phyloP scores from a whole-genome alignment of 2,797 vertebrate species.

The Threskiornis aethiopicus region DNA sequence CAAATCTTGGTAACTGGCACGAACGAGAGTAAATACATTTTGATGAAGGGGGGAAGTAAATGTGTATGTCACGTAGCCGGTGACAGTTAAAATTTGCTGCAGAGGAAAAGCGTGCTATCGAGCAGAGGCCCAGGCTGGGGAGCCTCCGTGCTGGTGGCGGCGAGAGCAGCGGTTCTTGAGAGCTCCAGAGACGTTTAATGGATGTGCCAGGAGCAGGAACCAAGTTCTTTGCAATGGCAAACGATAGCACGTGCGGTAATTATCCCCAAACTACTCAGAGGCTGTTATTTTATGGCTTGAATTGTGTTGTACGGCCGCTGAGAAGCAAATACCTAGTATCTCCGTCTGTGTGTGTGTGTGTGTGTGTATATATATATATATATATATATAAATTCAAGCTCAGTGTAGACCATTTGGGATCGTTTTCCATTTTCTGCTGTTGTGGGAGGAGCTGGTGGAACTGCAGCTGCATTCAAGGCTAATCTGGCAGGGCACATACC shows the following conservation, averaged over 20 bases:
- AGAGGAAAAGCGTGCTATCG: not conserved
- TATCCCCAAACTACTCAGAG: not conserved
- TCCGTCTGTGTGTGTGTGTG: not conserved
- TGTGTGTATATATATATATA: not conserved
- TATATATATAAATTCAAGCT: constrained; percentile 19
- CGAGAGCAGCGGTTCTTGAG: not conserved
- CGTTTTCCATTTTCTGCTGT: constrained; percentile 64
- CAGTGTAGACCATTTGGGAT: constrained; percentile 16
- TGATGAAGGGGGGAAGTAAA: not conserved
- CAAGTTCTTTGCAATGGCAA: not conserved
- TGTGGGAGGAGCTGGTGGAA: constrained; percentile 63
- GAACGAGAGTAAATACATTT: not conserved
- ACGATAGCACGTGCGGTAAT: not conserved
- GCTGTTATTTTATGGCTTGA: not conserved
- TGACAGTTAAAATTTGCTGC: not conserved
- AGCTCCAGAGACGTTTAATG: not conserved
- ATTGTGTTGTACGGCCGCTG: not conserved
- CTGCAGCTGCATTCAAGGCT: constrained; percentile 60
- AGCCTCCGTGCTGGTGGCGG: not conserved
- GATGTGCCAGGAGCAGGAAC: not conserved
- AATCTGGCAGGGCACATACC: constrained; percentile 63
- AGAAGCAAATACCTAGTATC: not conserved
- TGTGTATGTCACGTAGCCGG: not conserved
- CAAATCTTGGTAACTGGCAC: not conserved
- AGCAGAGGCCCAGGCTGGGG: not conserved